Evolutionary conservation across 2,888 invertebrate genomes (phyloP).

Genomic region (Ophioninae sp.): DNA sequence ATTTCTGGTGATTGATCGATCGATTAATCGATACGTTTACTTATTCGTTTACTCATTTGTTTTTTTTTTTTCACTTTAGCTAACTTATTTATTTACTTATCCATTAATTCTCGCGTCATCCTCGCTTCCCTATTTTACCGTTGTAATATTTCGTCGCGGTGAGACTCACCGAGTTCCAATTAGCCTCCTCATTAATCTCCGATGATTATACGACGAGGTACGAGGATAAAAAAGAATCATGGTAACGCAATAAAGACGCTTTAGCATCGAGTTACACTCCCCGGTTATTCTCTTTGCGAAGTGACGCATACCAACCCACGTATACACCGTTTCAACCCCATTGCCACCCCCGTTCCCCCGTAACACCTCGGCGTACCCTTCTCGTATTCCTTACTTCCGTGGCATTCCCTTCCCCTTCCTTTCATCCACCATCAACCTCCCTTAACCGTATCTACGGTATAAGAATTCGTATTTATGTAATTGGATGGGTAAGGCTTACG

Average conservation of each 20-base stretch:
- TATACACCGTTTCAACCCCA: conserved; percentile 14
- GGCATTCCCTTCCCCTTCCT: not conserved
- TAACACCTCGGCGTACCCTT: not conserved
- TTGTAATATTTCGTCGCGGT: not conserved
- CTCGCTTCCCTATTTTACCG: too few species aligned
- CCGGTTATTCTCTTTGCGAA: conserved; percentile 34
- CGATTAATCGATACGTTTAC: too few species aligned
- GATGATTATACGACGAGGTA: conserved; percentile 2
- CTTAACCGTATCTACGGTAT: conserved; percentile 36
- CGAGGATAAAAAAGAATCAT: conserved; percentile 18
- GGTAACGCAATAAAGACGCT: conserved; percentile 40
- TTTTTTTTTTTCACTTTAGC: too few species aligned
- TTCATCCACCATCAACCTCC: not conserved
- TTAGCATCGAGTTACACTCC: conserved; percentile 50
- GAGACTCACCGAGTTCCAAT: not conserved
- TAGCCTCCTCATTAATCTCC: conserved; percentile 2
- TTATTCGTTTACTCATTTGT: too few species aligned
- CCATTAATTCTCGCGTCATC: too few species aligned
- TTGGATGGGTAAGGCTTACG: conserved; percentile 71
- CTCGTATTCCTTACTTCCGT: not conserved
- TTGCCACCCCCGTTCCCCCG: not conserved
- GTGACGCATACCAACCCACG: conserved; percentile 26
- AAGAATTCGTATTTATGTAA: conserved; percentile 69
- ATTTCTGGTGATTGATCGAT: too few species aligned
- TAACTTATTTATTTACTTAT: too few species aligned